Conservation (phyloP, 2,888 invertebrate genomes). For the Drosophila kambysellisi region DNA sequence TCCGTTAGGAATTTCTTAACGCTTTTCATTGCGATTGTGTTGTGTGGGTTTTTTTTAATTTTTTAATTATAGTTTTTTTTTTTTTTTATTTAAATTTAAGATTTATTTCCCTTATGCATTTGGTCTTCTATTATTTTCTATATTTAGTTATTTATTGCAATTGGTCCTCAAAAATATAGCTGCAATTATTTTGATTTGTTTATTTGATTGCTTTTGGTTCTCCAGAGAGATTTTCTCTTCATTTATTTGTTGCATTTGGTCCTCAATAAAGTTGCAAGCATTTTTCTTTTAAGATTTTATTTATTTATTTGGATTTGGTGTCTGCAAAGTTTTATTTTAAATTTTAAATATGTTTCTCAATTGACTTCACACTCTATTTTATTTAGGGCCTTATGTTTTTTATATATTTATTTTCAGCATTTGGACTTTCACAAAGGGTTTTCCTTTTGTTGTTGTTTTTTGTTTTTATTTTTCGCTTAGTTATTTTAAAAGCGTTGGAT, state of each 20-base stretch:
- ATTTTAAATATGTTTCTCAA: not conserved
- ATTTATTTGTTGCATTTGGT: constrained; percentile 3
- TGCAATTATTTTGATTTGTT: not conserved
- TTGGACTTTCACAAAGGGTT: not conserved
- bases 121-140: constrained; percentile 7
- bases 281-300: not conserved
- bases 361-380: not conserved
- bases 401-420: not conserved
- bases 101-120: constrained; percentile 27
- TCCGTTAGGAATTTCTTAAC: constrained; percentile 84
- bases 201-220: constrained; percentile 5
- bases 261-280: not conserved
- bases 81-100: constrained; percentile 7
- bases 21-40: constrained; percentile 80
- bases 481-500: constrained; percentile 12
- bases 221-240: not conserved
- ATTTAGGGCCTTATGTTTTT: not conserved
- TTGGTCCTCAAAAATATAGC: not conserved
- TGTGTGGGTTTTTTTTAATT: constrained; percentile 11
- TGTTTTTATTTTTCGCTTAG: not conserved
- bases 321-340: not conserved
- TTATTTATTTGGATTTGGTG: not conserved
- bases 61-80: constrained; percentile 1
- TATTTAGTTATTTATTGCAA: constrained; percentile 5
- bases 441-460: not conserved